These are phyloP conservation scores for Psammodynastes pulverulentus DNA, from an alignment of 2,113 vertebrate species.

Conservation along the genomic window DNA sequence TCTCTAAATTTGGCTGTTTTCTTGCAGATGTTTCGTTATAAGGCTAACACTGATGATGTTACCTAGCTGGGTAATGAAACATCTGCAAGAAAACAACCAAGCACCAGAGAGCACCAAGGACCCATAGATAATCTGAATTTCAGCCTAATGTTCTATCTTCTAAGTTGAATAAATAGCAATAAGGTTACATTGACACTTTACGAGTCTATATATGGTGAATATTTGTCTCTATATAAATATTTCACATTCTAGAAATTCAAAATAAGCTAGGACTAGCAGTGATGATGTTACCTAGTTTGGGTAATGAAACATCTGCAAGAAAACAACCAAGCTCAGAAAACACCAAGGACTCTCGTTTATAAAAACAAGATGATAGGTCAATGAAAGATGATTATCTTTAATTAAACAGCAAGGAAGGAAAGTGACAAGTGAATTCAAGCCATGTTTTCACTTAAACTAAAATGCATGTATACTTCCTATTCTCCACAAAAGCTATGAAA, in stretches of 20 bases:
- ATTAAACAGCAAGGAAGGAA: neutral
- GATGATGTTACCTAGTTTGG: neutral
- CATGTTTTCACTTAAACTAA: neutral
- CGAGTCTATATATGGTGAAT: no score
- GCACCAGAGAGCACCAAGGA: no score
- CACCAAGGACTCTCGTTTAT: neutral
- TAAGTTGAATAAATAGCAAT: no score
- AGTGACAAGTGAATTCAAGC: neutral
- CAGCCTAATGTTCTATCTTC: no score
- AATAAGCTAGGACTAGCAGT: no score
- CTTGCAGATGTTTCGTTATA: neutral
- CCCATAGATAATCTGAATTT: no score
- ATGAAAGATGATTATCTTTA: neutral
- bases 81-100: neutral
- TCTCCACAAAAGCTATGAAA: neutral
- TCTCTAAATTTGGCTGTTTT: neutral
- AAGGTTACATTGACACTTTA: no score
- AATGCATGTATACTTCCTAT: neutral
- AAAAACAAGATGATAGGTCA: neutral
- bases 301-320: neutral
- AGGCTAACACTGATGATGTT: neutral
- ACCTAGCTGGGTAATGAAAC: neutral
- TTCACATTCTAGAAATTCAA: no score
- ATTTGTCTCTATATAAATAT: no score
- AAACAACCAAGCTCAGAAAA: neutral